Base-by-base conservation (phyloP, 2,888 invertebrate species). In the Spisula subtruncata region DNA sequence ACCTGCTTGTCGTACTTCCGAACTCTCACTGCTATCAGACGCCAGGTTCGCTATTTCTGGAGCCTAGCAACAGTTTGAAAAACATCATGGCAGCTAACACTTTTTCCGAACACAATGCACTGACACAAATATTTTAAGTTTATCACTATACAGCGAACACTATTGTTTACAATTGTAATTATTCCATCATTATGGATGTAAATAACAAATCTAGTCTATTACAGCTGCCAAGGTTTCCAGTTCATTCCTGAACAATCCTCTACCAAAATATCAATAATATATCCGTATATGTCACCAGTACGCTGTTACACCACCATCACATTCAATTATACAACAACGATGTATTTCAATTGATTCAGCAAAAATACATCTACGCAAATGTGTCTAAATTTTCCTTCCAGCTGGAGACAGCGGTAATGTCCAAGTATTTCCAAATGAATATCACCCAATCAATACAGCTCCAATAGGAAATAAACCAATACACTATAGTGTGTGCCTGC, bases 21-120 rank as follows among this genome's bases (percentile, higher is more conserved):
- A 12, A 54, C n/a, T n/a, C 6, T 20, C 29, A 20, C 79, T 66
- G 10, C 51, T 25, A 51, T 85, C 79, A 56, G 86, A 83, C 84
- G 88, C 89, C 91, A 88, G 88, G 84, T 86, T 91, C 84, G 51
- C 29, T 32, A 18, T 75, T 71, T 71, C 32, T 20, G 4, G n/a
- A 25, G 75, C 32, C 75, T 8, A 35, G 35, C 75, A 75, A 35
- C 35, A 18, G 29, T 75, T 75, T 35, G 12, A 29, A 75, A 75
- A 75, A 29, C 75, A 75, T 75, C 18, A 75, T 75, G 16, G 25
- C 6, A 8, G n/a, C 8, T 41, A n/a, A 66, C 20, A n/a, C 25
- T 10, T 6, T 6, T 66, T 25, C 25, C 2, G 12, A 66, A 66
- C n/a, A 5, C 25, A 25, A 25, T 25, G 12, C 60, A 66, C 25